phyloP scores from a whole-genome alignment of 2,797 vertebrate species.

The Phaenicophaeus curvirostris region DNA sequence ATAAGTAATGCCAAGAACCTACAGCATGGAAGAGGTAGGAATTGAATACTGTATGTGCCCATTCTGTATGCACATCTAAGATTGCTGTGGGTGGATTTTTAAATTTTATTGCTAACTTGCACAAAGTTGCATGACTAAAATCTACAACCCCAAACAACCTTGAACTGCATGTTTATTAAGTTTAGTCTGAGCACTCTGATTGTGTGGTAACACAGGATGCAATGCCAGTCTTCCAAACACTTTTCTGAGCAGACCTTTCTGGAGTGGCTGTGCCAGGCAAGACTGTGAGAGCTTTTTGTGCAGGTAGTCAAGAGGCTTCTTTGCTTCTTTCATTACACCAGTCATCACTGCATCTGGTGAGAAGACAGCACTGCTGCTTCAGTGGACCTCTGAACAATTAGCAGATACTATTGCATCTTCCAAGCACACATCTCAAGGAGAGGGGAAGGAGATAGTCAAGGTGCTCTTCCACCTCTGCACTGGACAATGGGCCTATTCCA shows the following conservation, averaged over 20 bases:
- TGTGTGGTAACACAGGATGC: background rate
- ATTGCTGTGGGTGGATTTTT: background rate
- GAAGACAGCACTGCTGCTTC: background rate
- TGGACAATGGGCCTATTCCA: background rate
- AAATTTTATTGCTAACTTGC: background rate
- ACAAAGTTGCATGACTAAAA: background rate
- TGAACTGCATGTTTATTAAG: background rate
- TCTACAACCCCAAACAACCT: background rate
- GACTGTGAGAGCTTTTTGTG: background rate
- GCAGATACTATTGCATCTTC: background rate
- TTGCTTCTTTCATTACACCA: background rate
- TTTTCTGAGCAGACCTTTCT: background rate
- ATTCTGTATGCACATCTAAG: background rate
- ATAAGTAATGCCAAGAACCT: background rate
- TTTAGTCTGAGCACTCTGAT: background rate
- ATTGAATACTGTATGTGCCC: background rate
- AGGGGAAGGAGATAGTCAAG: background rate
- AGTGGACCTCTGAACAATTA: background rate
- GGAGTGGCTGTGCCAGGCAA: background rate
- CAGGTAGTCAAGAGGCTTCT: fast-evolving
- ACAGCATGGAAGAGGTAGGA: background rate
- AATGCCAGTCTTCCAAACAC: background rate
- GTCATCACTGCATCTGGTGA: background rate
- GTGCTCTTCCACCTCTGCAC: fast-evolving
- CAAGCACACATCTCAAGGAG: background rate